Evolutionary conservation across 2,888 invertebrate species (phyloP).

Genomic region (Eucriotettix oculatus): DNA sequence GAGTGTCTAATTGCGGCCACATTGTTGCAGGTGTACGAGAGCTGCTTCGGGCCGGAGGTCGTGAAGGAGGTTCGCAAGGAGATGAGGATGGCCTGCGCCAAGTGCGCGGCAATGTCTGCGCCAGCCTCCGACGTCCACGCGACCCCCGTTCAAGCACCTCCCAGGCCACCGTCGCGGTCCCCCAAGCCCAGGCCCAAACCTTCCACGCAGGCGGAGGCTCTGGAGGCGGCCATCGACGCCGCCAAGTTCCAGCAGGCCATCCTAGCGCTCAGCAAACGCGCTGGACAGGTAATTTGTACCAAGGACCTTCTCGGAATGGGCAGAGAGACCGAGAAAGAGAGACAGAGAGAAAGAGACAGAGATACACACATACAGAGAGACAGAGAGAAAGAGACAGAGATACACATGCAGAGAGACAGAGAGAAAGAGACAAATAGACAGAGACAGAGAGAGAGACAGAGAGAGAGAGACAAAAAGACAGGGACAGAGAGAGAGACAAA

Average conservation of each 20-base stretch:
- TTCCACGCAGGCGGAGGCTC: not conserved
- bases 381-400: no score
- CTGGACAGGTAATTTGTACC: not conserved
- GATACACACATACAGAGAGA: no score
- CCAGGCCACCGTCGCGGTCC: not conserved
- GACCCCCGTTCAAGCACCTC: not conserved
- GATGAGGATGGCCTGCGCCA: slow-evolving; percentile 46
- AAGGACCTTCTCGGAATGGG: no score
- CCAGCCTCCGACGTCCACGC: not conserved
- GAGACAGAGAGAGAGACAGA: no score
- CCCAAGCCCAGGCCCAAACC: not conserved
- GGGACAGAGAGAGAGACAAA: no score
- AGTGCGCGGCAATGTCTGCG: slow-evolving; percentile 25
- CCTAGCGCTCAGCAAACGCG: slow-evolving; percentile 24
- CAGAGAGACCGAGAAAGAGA: no score
- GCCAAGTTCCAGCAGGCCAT: slow-evolving; percentile 21
- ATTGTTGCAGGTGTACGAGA: slow-evolving; percentile 43
- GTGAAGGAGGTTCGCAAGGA: slow-evolving; percentile 49
- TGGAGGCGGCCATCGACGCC: slow-evolving; percentile 3
- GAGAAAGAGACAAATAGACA: no score
- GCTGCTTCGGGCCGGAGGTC: slow-evolving; percentile 49
- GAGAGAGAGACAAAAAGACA: no score
- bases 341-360: no score
- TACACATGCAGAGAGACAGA: no score
- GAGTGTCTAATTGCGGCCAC: no score